phyloP scores from a whole-genome alignment of 2,113 vertebrate genomes.

The Australoheros scitulus region DNA sequence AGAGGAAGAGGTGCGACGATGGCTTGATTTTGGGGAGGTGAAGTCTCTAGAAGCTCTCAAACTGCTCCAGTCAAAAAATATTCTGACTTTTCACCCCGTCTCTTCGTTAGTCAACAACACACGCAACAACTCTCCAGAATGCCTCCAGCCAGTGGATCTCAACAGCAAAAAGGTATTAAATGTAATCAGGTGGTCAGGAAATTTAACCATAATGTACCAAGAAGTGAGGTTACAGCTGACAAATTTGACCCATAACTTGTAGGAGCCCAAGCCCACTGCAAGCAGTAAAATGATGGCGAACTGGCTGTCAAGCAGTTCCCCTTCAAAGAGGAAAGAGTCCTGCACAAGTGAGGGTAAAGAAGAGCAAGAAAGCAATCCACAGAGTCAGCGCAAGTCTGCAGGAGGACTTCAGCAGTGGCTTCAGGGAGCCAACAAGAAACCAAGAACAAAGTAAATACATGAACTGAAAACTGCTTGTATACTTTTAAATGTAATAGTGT shows the following conservation, averaged over 20 bases:
- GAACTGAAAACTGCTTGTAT: background rate
- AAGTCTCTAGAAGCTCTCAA: conserved; percentile 87
- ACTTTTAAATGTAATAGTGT: background rate
- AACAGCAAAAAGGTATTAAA: conserved; percentile 80
- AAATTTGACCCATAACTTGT: conserved; percentile 5
- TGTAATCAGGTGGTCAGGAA: background rate
- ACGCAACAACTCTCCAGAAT: conserved; percentile 86
- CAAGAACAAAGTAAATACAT: conserved; percentile 49
- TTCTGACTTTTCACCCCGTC: conserved; percentile 88
- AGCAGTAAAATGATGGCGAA: conserved; percentile 86
- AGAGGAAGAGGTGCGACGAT: conserved; percentile 89
- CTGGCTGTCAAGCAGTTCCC: conserved; percentile 84
- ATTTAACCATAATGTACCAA: background rate
- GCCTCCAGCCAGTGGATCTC: conserved; percentile 82
- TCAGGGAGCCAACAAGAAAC: conserved; percentile 71
- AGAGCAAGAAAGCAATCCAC: conserved; percentile 35
- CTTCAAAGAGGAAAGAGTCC: conserved; percentile 82
- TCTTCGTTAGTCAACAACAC: conserved; percentile 90
- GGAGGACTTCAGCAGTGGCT: conserved; percentile 74
- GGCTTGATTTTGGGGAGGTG: conserved; percentile 92
- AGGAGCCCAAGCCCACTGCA: conserved; percentile 81
- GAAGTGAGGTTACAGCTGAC: background rate
- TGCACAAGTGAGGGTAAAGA: conserved; percentile 50
- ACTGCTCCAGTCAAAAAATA: conserved; percentile 86
- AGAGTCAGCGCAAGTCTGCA: conserved; percentile 76